These are phyloP conservation scores for Trachops cirrhosus DNA, from an alignment of 2,797 vertebrate genomes.

Conservation along the genomic window DNA sequence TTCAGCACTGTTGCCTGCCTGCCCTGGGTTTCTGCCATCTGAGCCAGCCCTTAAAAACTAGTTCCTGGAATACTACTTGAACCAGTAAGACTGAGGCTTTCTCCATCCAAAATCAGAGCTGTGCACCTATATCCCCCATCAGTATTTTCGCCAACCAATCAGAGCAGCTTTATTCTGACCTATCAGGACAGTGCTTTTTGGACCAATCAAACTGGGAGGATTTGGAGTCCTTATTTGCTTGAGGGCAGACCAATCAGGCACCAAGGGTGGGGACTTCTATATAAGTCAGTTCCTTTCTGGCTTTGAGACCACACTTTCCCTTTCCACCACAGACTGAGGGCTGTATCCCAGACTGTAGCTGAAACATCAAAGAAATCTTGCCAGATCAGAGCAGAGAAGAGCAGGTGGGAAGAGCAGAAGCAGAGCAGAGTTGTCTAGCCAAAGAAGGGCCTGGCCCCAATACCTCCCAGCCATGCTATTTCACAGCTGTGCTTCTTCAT, in stretches of 20 bases:
- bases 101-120: not conserved
- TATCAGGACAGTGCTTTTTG: not conserved
- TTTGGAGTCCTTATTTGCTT: not conserved
- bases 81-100: not conserved
- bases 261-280: not conserved
- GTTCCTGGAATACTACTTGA: not conserved
- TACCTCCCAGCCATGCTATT: not conserved
- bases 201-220: not conserved
- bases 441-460: not conserved
- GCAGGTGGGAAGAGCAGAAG: not conserved
- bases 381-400: not conserved
- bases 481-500: not conserved
- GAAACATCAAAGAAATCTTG: not conserved
- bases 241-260: not conserved
- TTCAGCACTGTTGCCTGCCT: not conserved
- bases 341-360: not conserved
- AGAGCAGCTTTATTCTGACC: not conserved
- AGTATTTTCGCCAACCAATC: not conserved
- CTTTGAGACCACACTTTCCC: not conserved
- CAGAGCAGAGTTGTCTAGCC: not conserved
- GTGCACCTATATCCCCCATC: not conserved
- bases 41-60: not conserved
- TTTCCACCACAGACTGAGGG: not conserved
- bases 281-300: not conserved
- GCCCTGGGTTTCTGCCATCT: not conserved